A percentile compares a stretch with the other conserved stretches of the same genome.
These are phyloP conservation scores for Cheirogaleus medius DNA, from an alignment of 2,113 vertebrate genomes.

Conservation along the genomic window DNA sequence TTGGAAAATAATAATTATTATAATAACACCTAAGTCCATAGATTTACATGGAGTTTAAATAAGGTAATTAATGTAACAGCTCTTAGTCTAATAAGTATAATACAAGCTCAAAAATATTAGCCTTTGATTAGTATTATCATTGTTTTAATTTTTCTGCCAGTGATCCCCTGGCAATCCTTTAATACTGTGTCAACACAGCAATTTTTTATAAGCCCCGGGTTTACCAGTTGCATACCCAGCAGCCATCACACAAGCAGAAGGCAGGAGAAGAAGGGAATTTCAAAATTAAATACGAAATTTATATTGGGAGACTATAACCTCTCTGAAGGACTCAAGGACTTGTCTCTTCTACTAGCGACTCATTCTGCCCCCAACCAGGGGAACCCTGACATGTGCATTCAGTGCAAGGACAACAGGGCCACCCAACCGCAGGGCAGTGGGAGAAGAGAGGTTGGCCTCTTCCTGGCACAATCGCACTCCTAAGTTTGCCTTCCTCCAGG, in stretches of 20 bases:
- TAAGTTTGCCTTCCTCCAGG: background rate
- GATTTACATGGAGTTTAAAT: background rate
- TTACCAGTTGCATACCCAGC: background rate
- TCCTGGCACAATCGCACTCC: background rate
- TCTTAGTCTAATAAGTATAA: background rate
- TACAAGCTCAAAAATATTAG: background rate
- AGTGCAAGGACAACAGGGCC: background rate
- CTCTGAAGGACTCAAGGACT: background rate
- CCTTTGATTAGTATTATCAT: background rate
- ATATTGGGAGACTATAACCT: background rate
- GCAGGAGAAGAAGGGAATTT: background rate
- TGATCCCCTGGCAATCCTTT: background rate
- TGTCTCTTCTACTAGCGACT: background rate
- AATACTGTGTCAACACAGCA: background rate
- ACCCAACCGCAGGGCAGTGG: accelerated
- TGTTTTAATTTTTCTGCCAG: background rate
- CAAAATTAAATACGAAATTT: background rate
- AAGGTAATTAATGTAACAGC: background rate
- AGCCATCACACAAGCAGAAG: background rate
- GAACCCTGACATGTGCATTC: background rate
- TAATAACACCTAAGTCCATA: background rate
- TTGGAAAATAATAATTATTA: background rate
- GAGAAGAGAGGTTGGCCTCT: background rate
- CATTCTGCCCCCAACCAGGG: background rate
- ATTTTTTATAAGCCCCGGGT: background rate